Conservation (phyloP, 64 coral and sea anemone species). For the Montipora capricornis region DNA sequence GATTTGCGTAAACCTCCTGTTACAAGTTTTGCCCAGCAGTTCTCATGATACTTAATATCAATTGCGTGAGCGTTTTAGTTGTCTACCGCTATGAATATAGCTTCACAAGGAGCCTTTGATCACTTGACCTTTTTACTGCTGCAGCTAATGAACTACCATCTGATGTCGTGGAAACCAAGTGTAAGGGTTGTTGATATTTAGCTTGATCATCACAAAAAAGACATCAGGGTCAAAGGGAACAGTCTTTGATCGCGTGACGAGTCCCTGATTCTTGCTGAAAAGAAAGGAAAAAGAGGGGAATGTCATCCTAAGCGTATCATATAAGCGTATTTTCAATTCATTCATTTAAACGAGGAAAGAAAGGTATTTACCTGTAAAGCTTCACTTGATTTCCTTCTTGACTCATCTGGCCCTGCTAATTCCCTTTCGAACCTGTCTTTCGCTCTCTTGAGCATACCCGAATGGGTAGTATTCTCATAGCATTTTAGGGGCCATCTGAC, state of each 20-base stretch:
- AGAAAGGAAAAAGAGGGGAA: too few relatives aligned
- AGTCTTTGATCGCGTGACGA: conserved; percentile 6
- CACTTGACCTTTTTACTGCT: conserved; percentile 15
- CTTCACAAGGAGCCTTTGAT: conserved; percentile 56
- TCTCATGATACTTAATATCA: conserved; percentile 67
- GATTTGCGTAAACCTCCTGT: conserved; percentile 20
- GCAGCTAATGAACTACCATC: conserved; percentile 32
- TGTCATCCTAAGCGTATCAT: too few relatives aligned
- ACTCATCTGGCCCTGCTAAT: conserved; percentile 15
- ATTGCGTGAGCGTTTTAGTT: conserved; percentile 38
- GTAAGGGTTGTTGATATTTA: conserved; percentile 14
- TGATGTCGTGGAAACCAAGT: conserved; percentile 10
- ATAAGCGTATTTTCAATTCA: too few relatives aligned
- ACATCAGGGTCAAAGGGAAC: neutral
- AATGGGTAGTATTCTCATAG: conserved; percentile 24
- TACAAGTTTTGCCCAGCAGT: conserved; percentile 65
- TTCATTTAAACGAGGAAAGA: neutral
- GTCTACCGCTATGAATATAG: conserved; percentile 13
- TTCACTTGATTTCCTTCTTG: conserved; percentile 13
- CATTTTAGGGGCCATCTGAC: conserved; percentile 43
- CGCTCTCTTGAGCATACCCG: conserved; percentile 39
- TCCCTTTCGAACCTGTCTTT: conserved; percentile 35
- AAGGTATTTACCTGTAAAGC: neutral
- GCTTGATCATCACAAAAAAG: neutral
- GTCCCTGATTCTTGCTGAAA: too few relatives aligned